phyloP scores from a whole-genome alignment of 2,113 vertebrate genomes.

The Rattus norvegicus region DNA sequence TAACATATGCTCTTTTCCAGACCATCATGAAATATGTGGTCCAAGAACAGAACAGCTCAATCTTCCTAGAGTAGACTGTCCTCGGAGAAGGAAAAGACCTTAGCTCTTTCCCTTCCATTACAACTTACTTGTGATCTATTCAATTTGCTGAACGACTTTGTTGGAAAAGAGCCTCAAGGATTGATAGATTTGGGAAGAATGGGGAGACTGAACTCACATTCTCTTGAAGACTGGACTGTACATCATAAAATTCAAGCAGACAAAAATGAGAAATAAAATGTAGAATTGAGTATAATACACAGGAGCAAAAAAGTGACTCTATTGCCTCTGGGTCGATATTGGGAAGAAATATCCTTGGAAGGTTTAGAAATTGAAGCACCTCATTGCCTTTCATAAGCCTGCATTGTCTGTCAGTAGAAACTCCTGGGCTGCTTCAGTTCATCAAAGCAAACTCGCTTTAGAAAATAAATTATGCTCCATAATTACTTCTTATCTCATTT shows the following conservation, averaged over 20 bases:
- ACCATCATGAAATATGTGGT: constrained; percentile 14
- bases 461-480: constrained; percentile 22
- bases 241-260: constrained; percentile 57
- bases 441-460: constrained; percentile 27
- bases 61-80: constrained; percentile 22
- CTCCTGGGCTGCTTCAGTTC: not conserved
- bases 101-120: constrained; percentile 20
- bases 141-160: constrained; percentile 58
- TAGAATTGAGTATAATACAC: constrained; percentile 50
- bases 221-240: constrained; percentile 21
- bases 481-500: constrained; percentile 49
- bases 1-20: not conserved
- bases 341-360: constrained; percentile 28
- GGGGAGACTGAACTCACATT: not conserved
- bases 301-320: constrained; percentile 10
- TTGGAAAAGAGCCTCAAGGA: constrained; percentile 58
- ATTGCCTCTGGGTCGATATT: not conserved
- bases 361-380: constrained; percentile 55
- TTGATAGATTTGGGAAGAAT: constrained; percentile 1
- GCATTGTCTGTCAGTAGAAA: constrained; percentile 30
- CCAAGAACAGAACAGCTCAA: constrained; percentile 6
- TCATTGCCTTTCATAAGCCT: constrained; percentile 30
- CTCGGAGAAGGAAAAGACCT: constrained; percentile 23
- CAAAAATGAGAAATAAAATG: constrained; percentile 57
- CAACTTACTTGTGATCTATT: constrained; percentile 53